A percentile compares a stretch with the other conserved stretches of the same genome.
phyloP scores from a whole-genome alignment of 2,113 vertebrate genomes.

The Epinephelus moara region DNA sequence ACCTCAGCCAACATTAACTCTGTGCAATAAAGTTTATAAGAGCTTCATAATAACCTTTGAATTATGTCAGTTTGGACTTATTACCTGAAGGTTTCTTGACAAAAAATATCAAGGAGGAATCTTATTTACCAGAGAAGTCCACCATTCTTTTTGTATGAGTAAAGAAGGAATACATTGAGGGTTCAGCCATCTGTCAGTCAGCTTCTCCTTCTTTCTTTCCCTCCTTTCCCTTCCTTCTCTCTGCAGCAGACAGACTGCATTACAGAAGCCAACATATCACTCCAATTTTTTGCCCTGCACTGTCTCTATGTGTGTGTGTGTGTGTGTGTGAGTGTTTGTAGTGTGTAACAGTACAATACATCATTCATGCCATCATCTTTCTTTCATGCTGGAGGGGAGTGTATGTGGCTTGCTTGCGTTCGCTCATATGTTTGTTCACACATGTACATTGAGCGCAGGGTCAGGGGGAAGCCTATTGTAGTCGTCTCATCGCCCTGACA shows the following conservation, averaged over 20 bases:
- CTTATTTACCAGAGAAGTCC: background rate
- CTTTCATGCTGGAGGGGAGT: constrained; percentile 62
- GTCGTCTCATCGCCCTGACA: background rate
- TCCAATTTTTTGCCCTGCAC: background rate
- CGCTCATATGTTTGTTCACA: constrained; percentile 58
- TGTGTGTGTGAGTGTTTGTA: constrained; percentile 39
- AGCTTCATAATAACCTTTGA: background rate
- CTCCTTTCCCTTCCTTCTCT: background rate
- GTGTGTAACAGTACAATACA: constrained; percentile 56
- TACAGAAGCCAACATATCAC: constrained; percentile 16
- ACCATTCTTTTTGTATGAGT: background rate
- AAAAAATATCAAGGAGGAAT: background rate
- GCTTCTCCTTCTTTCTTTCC: background rate
- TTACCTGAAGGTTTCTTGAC: background rate
- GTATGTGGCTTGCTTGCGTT: background rate
- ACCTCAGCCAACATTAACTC: background rate
- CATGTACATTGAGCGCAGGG: background rate
- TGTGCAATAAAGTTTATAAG: background rate
- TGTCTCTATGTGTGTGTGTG: constrained; percentile 15
- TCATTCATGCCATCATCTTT: constrained; percentile 74
- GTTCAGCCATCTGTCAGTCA: constrained; percentile 19
- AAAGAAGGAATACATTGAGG: background rate
- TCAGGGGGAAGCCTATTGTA: background rate
- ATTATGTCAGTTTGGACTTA: background rate
- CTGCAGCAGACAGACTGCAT: constrained; percentile 19